phyloP scores from a whole-genome alignment of 2,888 invertebrate species.

The Campoletis raptor region DNA sequence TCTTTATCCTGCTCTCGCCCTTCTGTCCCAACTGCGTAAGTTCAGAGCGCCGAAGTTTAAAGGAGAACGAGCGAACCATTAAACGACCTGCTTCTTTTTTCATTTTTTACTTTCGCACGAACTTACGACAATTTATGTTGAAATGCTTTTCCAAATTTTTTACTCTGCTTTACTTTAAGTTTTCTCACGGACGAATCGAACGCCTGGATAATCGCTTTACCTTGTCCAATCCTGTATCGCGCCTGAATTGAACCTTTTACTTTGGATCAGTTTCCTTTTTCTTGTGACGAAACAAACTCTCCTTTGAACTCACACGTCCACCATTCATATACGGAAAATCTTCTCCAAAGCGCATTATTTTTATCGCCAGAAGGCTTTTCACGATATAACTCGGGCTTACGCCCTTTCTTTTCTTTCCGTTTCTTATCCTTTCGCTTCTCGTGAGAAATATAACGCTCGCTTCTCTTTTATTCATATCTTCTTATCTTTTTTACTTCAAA shows the following conservation, averaged over 20 bases:
- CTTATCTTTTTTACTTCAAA: not conserved
- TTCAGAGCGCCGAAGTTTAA: not conserved
- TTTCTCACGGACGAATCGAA: conserved; percentile 18
- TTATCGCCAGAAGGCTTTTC: conserved; percentile 41
- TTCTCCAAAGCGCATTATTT: conserved; percentile 32
- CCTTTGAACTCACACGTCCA: conserved; percentile 26
- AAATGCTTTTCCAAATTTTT: conserved; percentile 5
- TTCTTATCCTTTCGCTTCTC: not conserved
- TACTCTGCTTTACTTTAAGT: not conserved
- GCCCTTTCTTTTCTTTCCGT: not conserved
- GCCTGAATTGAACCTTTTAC: conserved; percentile 5
- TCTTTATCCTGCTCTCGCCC: not conserved
- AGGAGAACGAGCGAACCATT: not conserved
- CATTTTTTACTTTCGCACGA: not conserved
- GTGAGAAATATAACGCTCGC: not conserved
- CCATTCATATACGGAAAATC: not conserved
- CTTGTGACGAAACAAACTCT: conserved; percentile 5
- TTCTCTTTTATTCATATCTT: not conserved
- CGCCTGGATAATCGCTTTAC: not conserved
- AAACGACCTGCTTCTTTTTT: not conserved
- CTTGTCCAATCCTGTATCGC: not conserved
- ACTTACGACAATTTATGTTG: not conserved
- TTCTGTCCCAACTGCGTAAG: not conserved
- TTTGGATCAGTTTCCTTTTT: not conserved
- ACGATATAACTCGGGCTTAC: not conserved